phyloP scores from a whole-genome alignment of 2,888 invertebrate species.

The Adelphocoris suturalis region DNA sequence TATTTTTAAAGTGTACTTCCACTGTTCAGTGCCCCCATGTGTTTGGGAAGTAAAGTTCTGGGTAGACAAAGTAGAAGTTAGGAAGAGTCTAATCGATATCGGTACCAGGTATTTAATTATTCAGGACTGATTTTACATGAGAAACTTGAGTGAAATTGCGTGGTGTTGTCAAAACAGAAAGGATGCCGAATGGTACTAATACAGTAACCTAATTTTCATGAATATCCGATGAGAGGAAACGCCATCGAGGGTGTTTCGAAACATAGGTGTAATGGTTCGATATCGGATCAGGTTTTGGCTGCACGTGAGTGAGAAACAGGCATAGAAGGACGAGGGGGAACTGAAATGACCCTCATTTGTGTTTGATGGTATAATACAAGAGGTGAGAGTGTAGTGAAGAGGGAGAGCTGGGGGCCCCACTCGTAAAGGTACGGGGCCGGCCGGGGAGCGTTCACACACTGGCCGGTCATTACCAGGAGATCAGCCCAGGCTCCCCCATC shows the following conservation, averaged over 20 bases:
- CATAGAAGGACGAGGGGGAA: conserved; percentile 13
- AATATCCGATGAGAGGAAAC: conserved; percentile 33
- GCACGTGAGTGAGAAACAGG: conserved; percentile 19
- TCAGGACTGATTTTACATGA: too few relatives aligned
- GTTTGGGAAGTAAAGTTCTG: too few relatives aligned
- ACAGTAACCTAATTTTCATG: conserved; percentile 28
- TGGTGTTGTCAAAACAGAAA: neutral
- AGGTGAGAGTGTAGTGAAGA: neutral
- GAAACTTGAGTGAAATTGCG: conserved; percentile 12
- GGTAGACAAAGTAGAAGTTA: too few relatives aligned
- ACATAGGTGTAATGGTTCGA: conserved; percentile 35
- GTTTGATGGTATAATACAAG: conserved; percentile 62
- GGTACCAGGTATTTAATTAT: too few relatives aligned
- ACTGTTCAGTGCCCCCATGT: too few relatives aligned
- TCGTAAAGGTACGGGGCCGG: conserved; percentile 18
- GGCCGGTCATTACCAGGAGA: conserved; percentile 47
- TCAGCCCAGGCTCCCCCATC: neutral
- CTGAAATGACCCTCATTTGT: conserved; percentile 61
- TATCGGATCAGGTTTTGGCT: conserved; percentile 42
- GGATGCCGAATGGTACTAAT: neutral
- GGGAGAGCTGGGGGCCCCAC: neutral
- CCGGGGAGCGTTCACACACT: conserved; percentile 15
- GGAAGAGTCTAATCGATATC: too few relatives aligned
- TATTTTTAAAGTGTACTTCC: too few relatives aligned
- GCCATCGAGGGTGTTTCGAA: neutral